A percentile compares a stretch with the other conserved stretches of the same genome.
These are phyloP conservation scores for Diarsia brunnea DNA, from an alignment of 2,888 invertebrate species.

Conservation along the genomic window DNA sequence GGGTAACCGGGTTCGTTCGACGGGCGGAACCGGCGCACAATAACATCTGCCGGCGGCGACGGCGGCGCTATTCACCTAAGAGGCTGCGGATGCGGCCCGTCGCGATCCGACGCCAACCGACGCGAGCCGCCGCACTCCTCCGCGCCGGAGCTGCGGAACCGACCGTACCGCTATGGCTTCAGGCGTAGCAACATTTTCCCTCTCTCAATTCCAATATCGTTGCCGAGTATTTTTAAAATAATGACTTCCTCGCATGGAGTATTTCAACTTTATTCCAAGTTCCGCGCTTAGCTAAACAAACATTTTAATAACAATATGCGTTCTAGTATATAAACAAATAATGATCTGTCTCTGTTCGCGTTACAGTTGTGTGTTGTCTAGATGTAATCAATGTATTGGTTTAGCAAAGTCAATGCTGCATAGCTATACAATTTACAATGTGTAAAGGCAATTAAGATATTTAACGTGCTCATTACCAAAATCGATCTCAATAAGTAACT, in stretches of 20 bases:
- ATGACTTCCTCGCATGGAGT: conserved; percentile 62
- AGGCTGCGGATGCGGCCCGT: conserved; percentile 56
- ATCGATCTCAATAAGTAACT: conserved; percentile 42
- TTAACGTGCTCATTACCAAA: conserved; percentile 21
- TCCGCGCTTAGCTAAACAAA: conserved; percentile 31
- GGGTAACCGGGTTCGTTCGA: conserved; percentile 51
- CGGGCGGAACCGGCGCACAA: conserved; percentile 69
- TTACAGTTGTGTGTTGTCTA: conserved; percentile 17
- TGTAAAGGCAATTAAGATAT: conserved; percentile 24
- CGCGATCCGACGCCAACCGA: conserved; percentile 25
- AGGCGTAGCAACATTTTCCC: conserved; percentile 49
- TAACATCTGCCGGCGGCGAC: conserved; percentile 63
- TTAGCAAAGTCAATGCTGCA: conserved; percentile 5
- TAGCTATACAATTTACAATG: conserved; percentile 3
- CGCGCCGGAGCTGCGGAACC: conserved; percentile 23
- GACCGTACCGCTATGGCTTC: conserved; percentile 43
- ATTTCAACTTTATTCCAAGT: conserved; percentile 45
- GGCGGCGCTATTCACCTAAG: conserved; percentile 52
- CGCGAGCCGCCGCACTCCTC: conserved; percentile 30
- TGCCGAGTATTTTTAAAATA: conserved; percentile 60
- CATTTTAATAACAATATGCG: conserved; percentile 26
- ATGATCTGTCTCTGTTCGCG: conserved; percentile 14
- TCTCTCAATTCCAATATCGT: conserved; percentile 52
- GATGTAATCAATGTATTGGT: conserved; percentile 49
- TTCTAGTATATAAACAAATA: conserved; percentile 30